phyloP scores from a whole-genome alignment of 2,113 vertebrate species.

The Vanacampus margaritifer region DNA sequence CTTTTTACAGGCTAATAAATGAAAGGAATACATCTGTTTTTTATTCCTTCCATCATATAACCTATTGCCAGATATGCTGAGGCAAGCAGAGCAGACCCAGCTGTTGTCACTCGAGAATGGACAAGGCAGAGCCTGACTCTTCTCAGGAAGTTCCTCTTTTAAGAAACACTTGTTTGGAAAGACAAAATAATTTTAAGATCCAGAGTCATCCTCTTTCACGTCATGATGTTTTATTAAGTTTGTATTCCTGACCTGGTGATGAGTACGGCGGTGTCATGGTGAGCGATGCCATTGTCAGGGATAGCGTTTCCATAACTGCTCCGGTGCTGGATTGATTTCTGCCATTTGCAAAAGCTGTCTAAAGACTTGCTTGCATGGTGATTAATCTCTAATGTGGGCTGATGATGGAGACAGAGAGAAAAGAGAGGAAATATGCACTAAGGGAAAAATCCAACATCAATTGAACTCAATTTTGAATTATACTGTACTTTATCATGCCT shows the following conservation, averaged over 20 bases:
- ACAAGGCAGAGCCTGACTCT: slow-evolving; percentile 38
- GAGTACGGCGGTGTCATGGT: slow-evolving; percentile 94
- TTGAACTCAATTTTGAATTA: background rate
- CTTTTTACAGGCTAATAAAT: background rate
- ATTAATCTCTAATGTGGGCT: slow-evolving; percentile 95
- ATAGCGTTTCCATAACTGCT: slow-evolving; percentile 92
- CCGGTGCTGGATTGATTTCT: slow-evolving; percentile 93
- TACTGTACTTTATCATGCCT: background rate
- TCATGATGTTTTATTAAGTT: background rate
- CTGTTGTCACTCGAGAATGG: slow-evolving; percentile 29
- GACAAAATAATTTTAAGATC: background rate
- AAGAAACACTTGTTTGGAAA: slow-evolving; percentile 14
- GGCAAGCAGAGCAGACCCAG: slow-evolving; percentile 18
- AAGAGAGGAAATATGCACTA: slow-evolving; percentile 6
- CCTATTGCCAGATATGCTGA: slow-evolving; percentile 37
- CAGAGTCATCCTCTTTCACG: background rate
- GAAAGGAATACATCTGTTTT: slow-evolving; percentile 8
- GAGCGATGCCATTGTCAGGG: slow-evolving; percentile 92
- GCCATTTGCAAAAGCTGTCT: slow-evolving; percentile 99
- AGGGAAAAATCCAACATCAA: slow-evolving; percentile 1
- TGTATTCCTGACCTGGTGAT: slow-evolving; percentile 84
- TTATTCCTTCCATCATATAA: slow-evolving; percentile 8
- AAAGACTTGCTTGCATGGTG: slow-evolving; percentile 96
- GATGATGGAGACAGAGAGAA: slow-evolving; percentile 52
- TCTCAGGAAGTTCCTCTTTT: slow-evolving; percentile 4